These are phyloP conservation scores for Pocillopora grandis DNA, from an alignment of 92 coral and sea anemone species.

Conservation along the genomic window DNA sequence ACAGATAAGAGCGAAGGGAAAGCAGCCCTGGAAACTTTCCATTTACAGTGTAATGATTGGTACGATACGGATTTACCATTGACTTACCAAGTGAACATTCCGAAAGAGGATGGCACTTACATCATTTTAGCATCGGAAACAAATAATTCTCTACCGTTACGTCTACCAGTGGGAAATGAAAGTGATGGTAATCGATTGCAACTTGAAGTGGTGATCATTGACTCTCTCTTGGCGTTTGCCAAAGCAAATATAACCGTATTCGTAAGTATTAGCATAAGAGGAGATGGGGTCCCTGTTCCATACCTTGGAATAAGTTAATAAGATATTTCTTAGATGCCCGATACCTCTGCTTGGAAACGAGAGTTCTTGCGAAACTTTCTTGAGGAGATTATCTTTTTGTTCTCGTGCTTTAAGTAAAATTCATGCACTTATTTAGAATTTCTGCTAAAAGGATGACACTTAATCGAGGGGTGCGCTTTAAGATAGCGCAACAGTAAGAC, in stretches of 20 bases:
- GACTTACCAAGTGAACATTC: conserved; percentile 43
- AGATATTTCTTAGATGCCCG: too few species aligned
- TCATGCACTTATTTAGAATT: too few species aligned
- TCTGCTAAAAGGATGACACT: too few species aligned
- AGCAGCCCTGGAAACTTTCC: conserved; percentile 41
- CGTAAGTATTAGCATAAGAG: conserved; percentile 17
- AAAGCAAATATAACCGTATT: conserved; percentile 22
- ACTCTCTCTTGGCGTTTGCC: conserved; percentile 32
- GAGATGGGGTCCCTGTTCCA: background rate
- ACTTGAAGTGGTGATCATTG: conserved; percentile 20
- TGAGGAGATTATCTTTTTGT: too few species aligned
- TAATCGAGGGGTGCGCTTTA: too few species aligned
- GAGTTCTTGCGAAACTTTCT: too few species aligned
- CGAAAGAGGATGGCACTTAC: conserved; percentile 22
- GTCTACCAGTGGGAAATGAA: conserved; percentile 55
- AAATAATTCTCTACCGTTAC: conserved; percentile 6
- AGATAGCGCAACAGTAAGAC: too few species aligned
- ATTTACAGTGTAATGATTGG: conserved; percentile 47
- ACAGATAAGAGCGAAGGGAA: conserved; percentile 29
- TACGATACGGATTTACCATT: conserved; percentile 46
- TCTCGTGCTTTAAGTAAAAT: too few species aligned
- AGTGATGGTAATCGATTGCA: conserved; percentile 6
- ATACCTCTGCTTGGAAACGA: too few species aligned
- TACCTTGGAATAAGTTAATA: too few species aligned
- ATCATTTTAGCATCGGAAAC: conserved; percentile 28